Base-by-base conservation (phyloP, 2,113 vertebrate genomes). In the Tupaia tana region DNA sequence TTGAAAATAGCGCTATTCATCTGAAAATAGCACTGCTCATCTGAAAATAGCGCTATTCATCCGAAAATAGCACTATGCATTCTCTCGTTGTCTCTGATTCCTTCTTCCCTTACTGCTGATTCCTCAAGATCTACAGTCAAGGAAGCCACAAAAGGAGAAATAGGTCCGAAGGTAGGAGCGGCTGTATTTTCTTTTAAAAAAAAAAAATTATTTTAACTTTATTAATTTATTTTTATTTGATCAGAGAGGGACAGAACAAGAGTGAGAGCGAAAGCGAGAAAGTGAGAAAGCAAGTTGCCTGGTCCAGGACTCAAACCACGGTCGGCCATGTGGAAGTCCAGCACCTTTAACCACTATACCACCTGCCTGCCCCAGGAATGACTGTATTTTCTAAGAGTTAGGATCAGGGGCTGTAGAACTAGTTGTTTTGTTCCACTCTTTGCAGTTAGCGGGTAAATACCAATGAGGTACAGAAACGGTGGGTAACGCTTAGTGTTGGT, bases 11-110 rank as follows among this genome's bases (percentile, higher is more conserved):
- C 79, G 6, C 74, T 79, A 6, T 81, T 82, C 27, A 64, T 88
- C 74, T 86, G 91, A 90, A 95, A 97, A 95, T 95, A 94, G 66
- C 67, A 1, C 75, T 64, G 0, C 67, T 83, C n/a, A 63, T 75
- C 64, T 59, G 77, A 31, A 79, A 79, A 79, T 79, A 58, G 77
- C 29, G 11, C 16, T n/a, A n/a, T 59, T 59, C 77, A 59, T 59
- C 58, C 15, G 58, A 12, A 92, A 92, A 86, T 80, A 75, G 24
- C 69, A 4, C 54, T 52, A 1, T 61, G 63, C 24, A 67, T 75
- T 43, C 82, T 34, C 19, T 77, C 61, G 9, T 87, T 79, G 29
- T 86, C 89, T 92, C 70, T 89, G 77, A 43, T 89, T 95, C 93
- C 82, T 90, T 93, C 34, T 80, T 78, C 6, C 59, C 29, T 86